phyloP scores from a whole-genome alignment of 2,888 invertebrate genomes.

The Melanotus villosus region DNA sequence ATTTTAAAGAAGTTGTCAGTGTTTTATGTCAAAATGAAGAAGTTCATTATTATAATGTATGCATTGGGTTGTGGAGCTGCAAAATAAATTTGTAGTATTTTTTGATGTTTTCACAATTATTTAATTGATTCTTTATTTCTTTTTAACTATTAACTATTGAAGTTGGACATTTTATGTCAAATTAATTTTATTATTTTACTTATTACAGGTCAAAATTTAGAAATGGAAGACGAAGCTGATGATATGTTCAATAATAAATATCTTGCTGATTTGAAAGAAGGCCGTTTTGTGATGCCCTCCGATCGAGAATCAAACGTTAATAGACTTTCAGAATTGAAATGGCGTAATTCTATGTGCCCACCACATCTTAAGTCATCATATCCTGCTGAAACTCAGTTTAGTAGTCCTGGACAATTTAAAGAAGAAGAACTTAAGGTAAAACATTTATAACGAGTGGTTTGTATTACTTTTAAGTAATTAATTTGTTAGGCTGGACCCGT shows the following conservation, averaged over 20 bases:
- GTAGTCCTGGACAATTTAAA: constrained; percentile 70
- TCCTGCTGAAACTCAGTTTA: constrained; percentile 84
- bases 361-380: constrained; percentile 90
- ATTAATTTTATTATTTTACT: neutral
- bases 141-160: no score
- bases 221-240: constrained; percentile 89
- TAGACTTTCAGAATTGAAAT: constrained; percentile 79
- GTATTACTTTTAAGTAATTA: neutral
- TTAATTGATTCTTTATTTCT: no score
- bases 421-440: constrained; percentile 80
- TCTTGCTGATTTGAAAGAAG: constrained; percentile 77
- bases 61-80: no score
- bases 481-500: constrained; percentile 60
- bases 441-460: neutral
- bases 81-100: no score
- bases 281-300: constrained; percentile 67
- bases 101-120: no score
- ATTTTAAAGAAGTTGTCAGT: no score
- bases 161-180: no score
- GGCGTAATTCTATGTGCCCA: constrained; percentile 86
- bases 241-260: constrained; percentile 88
- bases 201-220: constrained; percentile 67
- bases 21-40: no score
- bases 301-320: constrained; percentile 60
- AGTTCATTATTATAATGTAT: no score